Base-by-base conservation (phyloP, 2,888 invertebrate species). In the Philonicus albiceps region DNA sequence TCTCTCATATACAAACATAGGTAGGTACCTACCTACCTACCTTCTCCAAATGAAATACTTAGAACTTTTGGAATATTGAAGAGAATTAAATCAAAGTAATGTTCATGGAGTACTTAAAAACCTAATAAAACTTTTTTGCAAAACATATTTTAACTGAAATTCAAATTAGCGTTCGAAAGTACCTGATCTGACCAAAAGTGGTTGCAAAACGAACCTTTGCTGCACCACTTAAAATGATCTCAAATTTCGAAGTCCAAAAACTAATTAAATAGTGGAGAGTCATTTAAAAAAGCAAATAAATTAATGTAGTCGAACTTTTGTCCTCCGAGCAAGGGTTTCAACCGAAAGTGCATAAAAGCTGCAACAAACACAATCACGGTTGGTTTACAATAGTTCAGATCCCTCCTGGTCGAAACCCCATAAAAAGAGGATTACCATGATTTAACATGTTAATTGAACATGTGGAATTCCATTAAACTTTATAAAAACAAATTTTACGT, bases 391-490 rank as follows among this genome's bases (percentile, higher is more conserved):
- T 16, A 55, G 49, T 49, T 49, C 6, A n/a, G 49, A 2, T 7
- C 49, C 1, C 49, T 49, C 49, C n/a, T 49, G 49, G n/a, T n/a
- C 19, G 49, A 49, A 49, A n/a, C 19, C 22, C 64, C 64, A 64
- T 64, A 64, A 64, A n/a, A 13, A 27, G 64, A 11, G 27, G 64
- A 64, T 64, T 64, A 64, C 27, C 64, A 22, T 64, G 64, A 64
- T 64, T 64, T 64, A 64, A 64, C 64, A 64, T 64, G 64, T 64
- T 64, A 34, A 74, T 74, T 74, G 74, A 74, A 74, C 74, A 19
- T 34, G n/a, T n/a, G 16, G 74, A 74, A 74, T 74, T 74, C 74
- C 74, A 74, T 74, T 74, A 34, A 31, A 74, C 34, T 74, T 74
- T 5, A 74, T 34, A 31, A 74, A 74, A 16, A 74, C 30, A 74